These are phyloP conservation scores for Ichneumoninae sp. DNA, from an alignment of 2,888 invertebrate genomes.

Conservation along the genomic window DNA sequence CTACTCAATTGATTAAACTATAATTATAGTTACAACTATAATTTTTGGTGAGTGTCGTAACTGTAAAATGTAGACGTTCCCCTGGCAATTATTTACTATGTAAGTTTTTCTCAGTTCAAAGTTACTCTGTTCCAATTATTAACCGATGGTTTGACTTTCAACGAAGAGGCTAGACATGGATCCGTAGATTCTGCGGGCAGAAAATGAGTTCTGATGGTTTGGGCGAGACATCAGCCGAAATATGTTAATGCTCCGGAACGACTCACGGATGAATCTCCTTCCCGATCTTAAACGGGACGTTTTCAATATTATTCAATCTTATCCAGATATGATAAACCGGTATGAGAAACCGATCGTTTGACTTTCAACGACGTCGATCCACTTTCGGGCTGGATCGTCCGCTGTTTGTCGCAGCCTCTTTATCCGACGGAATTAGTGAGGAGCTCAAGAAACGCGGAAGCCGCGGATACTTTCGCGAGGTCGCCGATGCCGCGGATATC, in stretches of 20 bases:
- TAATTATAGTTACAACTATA: too few species aligned
- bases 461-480: constrained; percentile 69
- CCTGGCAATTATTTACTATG: too few species aligned
- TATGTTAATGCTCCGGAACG: neutral
- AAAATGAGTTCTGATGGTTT: constrained; percentile 30
- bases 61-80: too few species aligned
- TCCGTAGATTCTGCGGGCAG: neutral
- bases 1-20: too few species aligned
- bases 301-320: neutral
- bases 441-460: neutral
- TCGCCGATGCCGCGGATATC: constrained; percentile 68
- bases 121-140: neutral
- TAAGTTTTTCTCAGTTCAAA: too few species aligned
- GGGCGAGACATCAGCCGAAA: neutral
- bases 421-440: neutral
- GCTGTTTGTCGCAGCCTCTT: neutral
- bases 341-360: too few species aligned
- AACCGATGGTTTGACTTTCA: too few species aligned
- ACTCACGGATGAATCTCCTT: neutral
- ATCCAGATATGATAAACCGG: neutral
- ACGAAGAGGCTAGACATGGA: constrained; percentile 19
- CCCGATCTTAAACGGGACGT: neutral
- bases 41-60: too few species aligned
- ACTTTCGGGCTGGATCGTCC: neutral
- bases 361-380: neutral